phyloP scores from a whole-genome alignment of 2,113 vertebrate species.

The Peromyscus maniculatus region DNA sequence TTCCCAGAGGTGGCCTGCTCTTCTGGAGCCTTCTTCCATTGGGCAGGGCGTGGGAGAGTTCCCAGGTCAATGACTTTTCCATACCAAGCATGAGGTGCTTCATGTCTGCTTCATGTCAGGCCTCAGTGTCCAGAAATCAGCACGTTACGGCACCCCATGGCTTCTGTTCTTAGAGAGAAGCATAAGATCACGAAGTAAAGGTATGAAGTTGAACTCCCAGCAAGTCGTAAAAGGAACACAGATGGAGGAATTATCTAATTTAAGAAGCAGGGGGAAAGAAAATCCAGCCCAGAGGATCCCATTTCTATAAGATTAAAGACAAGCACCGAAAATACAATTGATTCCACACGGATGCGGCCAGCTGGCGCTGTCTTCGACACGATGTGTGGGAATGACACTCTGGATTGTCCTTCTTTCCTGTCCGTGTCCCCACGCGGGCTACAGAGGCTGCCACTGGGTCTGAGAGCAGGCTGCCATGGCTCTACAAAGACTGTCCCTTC shows the following conservation, averaged over 20 bases:
- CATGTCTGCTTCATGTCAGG: background rate
- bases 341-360: background rate
- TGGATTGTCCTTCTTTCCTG: conserved; percentile 41
- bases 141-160: background rate
- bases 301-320: conserved; percentile 22
- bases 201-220: background rate
- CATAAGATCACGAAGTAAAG: background rate
- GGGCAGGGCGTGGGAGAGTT: background rate
- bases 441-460: background rate
- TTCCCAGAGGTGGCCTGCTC: background rate
- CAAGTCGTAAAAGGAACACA: conserved; percentile 55
- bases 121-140: conserved; percentile 45
- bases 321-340: background rate
- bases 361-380: conserved; percentile 2
- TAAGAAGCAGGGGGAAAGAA: conserved; percentile 49
- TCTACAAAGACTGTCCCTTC: conserved; percentile 15
- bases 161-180: conserved; percentile 13
- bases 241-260: conserved; percentile 30
- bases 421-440: background rate
- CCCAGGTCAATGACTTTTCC: background rate
- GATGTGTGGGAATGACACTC: background rate
- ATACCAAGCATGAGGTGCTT: background rate
- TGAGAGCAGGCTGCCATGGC: conserved; percentile 13
- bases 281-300: background rate
- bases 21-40: background rate